Base-by-base conservation (phyloP, 2,888 invertebrate species). In the Brenthis hecate region DNA sequence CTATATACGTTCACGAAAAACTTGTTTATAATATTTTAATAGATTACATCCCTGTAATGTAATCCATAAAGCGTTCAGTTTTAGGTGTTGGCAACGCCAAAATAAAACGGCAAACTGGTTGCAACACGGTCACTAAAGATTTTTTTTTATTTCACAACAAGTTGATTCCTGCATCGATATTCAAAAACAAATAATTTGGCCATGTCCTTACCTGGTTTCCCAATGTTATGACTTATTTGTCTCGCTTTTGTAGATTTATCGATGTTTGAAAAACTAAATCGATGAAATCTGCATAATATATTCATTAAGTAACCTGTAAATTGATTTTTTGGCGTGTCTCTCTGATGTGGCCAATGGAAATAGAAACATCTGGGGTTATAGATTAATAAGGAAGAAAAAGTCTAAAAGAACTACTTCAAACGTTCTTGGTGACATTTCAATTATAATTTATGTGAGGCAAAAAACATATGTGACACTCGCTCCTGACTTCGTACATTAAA, bases 201-300 rank as follows among this genome's bases (percentile, higher is more conserved):
- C 84, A 85, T 85, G 89, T 84, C 86, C 86, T 87, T 85, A 84
- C 84, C 82, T 73, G 82, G 76, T 82, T 77, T 79, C 76, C 83
- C 86, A 89, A 91, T 89, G 88, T 91, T 92, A 90, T 90, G 91
- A 92, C 92, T 90, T 91, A 90, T 90, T 89, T 88, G 91, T 89
- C 91, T 88, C 86, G 84, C 77, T 76, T 78, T 75, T 75, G 73
- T 78, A 85, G 88, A 91, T 91, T 91, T 91, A 91, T 91, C 79
- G 88, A 76, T 82, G 79, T 85, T 82, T 80, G 78, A 79, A 77
- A 83, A 85, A 88, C 85, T 86, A 85, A 87, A 86, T 82, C 80
- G 81, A 82, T 78, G 66, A 77, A 84, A 89, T 89, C 85, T 84
- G 80, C 87, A 88, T 89, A 89, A 85, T 85, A 87, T 80, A 84